A percentile compares a stretch with the other conserved stretches of the same genome.
These are phyloP conservation scores for Isichthys henryi DNA, from an alignment of 2,113 vertebrate species.

Conservation along the genomic window DNA sequence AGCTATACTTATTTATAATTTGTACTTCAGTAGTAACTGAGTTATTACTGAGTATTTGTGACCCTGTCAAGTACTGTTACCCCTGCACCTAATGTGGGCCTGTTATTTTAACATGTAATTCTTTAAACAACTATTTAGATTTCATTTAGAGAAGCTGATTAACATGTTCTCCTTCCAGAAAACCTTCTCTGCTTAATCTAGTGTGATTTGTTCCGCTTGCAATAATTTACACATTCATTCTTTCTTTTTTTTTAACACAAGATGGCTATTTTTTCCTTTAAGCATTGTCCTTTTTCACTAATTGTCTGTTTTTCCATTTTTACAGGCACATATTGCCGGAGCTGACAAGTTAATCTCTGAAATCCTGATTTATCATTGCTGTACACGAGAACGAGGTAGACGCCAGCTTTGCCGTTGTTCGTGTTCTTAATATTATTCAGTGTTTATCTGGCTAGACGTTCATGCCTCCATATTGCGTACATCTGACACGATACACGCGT, in stretches of 20 bases:
- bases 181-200: slow-evolving; percentile 26
- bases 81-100: not conserved
- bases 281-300: not conserved
- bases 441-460: not conserved
- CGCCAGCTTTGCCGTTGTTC: not conserved
- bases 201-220: slow-evolving; percentile 26
- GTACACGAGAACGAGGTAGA: slow-evolving; percentile 36
- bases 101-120: slow-evolving; percentile 1
- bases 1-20: not conserved
- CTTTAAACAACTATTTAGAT: slow-evolving; percentile 10
- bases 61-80: not conserved
- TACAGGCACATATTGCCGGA: slow-evolving; percentile 52
- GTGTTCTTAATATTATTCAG: not conserved
- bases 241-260: not conserved
- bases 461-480: not conserved
- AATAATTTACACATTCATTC: slow-evolving; percentile 24
- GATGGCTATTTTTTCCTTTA: not conserved
- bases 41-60: not conserved
- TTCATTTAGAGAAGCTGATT: slow-evolving; percentile 15
- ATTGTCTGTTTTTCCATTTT: slow-evolving; percentile 29
- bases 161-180: slow-evolving; percentile 39
- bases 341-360: slow-evolving; percentile 46
- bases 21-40: not conserved
- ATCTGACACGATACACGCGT: not conserved
- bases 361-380: slow-evolving; percentile 32